Evolutionary conservation across 2,888 invertebrate genomes (phyloP), one percentile per base, ranked within the genome.

Genomic region (Stenolophus ochropezus): DNA sequence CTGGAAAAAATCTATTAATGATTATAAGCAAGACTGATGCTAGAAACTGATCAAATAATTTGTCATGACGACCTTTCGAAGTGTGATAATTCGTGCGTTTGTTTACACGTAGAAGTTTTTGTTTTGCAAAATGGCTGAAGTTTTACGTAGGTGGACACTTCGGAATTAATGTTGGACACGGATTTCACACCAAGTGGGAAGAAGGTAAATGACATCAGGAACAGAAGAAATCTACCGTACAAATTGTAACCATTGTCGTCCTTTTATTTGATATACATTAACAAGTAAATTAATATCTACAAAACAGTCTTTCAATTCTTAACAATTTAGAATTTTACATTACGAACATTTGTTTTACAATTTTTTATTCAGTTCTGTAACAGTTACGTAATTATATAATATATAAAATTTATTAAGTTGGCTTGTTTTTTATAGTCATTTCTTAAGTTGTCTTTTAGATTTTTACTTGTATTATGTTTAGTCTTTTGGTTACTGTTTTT

Each of bases 1-100:
- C 61, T 23, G 11, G 78, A 49, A 78, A 78, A 78, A 75, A 78
- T 78, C 78, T 78, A 78, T 78, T 78, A 65, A 78, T 78, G 78
- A 78, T 49, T 78, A 78, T 65, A 65, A 78, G 78, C 47, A 65
- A 65, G 47, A 61, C 65, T 78, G 78, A 49, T 78, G 78, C 23
- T 47, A 23, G 78, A 78, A 53, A 49, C 20, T 78, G 49, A 65
- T 78, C 65, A 18, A 78, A 49, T 65, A 78, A 78, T 78, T 78
- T 65, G 78, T 78, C 56, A 33, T 76, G 42, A n/a, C 65, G 78
- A 78, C 78, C 65, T 78, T 78, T 78, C 65, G 23, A 23, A 20
- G 78, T 61, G 65, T 33, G 65, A 33, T 69, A 69, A 65, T 16
- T 42, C 18, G 16, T 27, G 14, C 65, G 18, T 69, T 74, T 74